Evolutionary conservation across 2,797 vertebrate genomes (phyloP), one percentile per base, ranked within the genome.

Genomic region (Holocentrus rufus): DNA sequence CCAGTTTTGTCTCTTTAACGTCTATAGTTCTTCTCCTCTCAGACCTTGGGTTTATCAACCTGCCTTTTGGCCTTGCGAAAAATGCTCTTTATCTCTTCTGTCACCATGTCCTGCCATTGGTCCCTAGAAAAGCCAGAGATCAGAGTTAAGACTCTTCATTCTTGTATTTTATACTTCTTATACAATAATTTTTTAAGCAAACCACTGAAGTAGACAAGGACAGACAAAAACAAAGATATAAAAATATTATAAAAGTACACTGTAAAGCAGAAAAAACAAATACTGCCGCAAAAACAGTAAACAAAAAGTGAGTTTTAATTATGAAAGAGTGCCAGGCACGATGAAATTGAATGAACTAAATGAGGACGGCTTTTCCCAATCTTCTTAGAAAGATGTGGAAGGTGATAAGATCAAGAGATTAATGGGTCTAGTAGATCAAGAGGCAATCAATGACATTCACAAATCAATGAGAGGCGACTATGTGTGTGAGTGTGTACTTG

Each of bases 31-130:
- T 62, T 54, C 34, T 62, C 55, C 8, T 71, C 52, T 93, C 86
- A 94, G 62, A 84, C 84, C 74, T 91, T 94, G 34, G 63, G 77
- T 56, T 92, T 94, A 79, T 93, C 90, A 87, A 94, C 92, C 61
- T 87, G 87, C 76, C 94, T 91, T 71, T 94, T 93, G 72, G 93
- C 93, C 81, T 93, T 94, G 46, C 91, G 92, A 85, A 95, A 95
- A 80, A 88, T 82, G 25, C 63, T 66, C 88, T 94, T 95, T 83
- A 95, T 94, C 90, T 95, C 94, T 22, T 93, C 90, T 3, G 94
- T 95, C 85, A 94, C 88, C 94, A 94, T 95, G 23, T 92, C 86
- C 82, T 94, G 93, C 94, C 94, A 95, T 88, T 94, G 93, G 89
- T 92, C 93, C 86, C 94, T 95, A 66, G 59, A 69, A 60, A 61